Percentiles rank a stretch among this genome's conserved stretches.
Conservation (phyloP, 2,113 vertebrate species). For the Forbesichthys agassizii region DNA sequence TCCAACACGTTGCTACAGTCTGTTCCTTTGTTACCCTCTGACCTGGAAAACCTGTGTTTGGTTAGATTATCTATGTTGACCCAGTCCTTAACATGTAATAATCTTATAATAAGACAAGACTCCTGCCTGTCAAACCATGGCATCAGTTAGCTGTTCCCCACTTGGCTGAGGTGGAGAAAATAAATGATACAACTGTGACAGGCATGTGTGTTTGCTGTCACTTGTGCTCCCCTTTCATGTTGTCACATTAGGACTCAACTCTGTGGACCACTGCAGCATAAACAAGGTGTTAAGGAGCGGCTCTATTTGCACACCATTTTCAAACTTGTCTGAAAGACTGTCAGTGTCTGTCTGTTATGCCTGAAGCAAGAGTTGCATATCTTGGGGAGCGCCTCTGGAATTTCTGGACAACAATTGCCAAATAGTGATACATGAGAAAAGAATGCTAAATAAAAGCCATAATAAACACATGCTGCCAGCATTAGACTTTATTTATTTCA, state of each 20-base stretch:
- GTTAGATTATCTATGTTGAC: constrained; percentile 44
- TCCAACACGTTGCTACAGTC: constrained; percentile 7
- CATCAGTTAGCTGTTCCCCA: constrained; percentile 52
- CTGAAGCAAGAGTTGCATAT: constrained; percentile 43
- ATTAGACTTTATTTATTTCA: too few relatives aligned
- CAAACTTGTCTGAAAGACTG: constrained; percentile 58
- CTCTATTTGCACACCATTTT: constrained; percentile 69
- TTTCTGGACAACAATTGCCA: constrained; percentile 40
- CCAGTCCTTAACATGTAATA: constrained; percentile 47
- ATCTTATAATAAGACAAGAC: constrained; percentile 29
- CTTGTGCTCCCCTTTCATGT: constrained; percentile 67
- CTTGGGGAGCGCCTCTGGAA: constrained; percentile 54
- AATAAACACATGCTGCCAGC: too few relatives aligned
- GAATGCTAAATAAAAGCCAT: too few relatives aligned
- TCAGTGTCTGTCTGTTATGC: constrained; percentile 54
- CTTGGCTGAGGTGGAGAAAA: constrained; percentile 42
- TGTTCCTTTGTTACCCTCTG: constrained; percentile 15
- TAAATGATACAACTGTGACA: constrained; percentile 56
- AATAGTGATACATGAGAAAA: constrained; percentile 13
- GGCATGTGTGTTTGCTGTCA: constrained; percentile 65
- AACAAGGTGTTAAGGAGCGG: constrained; percentile 69
- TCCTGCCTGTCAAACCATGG: constrained; percentile 39
- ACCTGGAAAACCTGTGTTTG: constrained; percentile 29
- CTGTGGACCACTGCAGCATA: constrained; percentile 58
- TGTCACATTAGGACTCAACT: constrained; percentile 69